Base-by-base conservation (phyloP, 2,888 invertebrate genomes). In the Sphaerophoria rueppellii region DNA sequence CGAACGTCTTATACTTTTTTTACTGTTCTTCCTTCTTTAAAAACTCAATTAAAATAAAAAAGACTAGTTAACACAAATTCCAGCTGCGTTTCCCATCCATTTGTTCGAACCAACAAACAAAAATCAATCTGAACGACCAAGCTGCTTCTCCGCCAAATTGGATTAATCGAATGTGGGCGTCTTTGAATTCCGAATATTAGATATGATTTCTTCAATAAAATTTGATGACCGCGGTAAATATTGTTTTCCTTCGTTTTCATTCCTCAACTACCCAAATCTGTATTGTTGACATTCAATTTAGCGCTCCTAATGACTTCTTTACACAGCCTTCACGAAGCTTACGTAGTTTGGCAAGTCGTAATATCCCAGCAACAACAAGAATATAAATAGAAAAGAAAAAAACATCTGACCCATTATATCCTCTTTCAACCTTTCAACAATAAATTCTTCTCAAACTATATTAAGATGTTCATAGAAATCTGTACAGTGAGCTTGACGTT, bases 401-500 rank as follows among this genome's bases (percentile, higher is more conserved):
- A 4, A 52, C 0, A 11, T 6, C 40, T 35, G 24, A 12, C 1
- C 43, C 43, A 43, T 60, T 58, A 58, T 58, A 58, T 58, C 12
- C 58, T 16, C 58, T 43, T 61, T 61, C 63, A 48, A 9, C 63
- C 63, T 65, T 50, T 50, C 16, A 46, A 61, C 34, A 50, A 50
- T 67, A 54, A 67, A 52, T 67, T 67, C 54, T 54, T 43, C n/a
- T 40, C 40, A 40, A 54, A 67, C 37, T 43, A 54, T 55, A 65
- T 69, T 75, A 58, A 60, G 48, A 48, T 37, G 40, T 69, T 54
- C 65, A 63, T 46, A 55, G 40, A 34, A 63, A 78, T 57, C 57
- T 78, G 60, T 61, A 61, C 61, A 61, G 14, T 57, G 54, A 70
- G 60, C 48, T 61, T 52, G 43, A 60, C 54, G 60, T 60, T 70